These are phyloP conservation scores for Tinamus guttatus DNA, from an alignment of 2,113 vertebrate species.

Conservation along the genomic window DNA sequence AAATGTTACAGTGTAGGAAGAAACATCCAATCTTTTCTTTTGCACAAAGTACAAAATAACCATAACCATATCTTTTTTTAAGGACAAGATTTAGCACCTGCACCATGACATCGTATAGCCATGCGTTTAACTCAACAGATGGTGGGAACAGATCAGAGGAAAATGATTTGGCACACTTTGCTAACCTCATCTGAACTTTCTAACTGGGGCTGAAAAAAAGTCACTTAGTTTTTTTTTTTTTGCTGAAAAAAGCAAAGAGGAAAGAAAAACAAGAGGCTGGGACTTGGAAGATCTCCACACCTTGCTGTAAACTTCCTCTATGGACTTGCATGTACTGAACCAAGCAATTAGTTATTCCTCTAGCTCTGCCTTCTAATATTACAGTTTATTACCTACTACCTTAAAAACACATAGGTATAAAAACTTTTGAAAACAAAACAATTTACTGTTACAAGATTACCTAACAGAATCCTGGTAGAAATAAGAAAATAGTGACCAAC, in stretches of 20 bases:
- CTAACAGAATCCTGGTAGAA: background rate
- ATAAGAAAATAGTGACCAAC: background rate
- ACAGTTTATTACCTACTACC: background rate
- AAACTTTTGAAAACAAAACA: background rate
- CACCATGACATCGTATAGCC: accelerated
- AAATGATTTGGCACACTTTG: accelerated
- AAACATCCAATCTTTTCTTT: background rate
- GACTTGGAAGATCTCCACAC: background rate
- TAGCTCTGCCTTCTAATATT: background rate
- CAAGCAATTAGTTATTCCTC: background rate
- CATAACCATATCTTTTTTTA: background rate
- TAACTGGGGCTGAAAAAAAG: background rate
- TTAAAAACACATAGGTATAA: background rate
- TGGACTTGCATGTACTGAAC: accelerated
- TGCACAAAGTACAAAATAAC: background rate
- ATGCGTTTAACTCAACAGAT: background rate
- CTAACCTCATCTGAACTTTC: background rate
- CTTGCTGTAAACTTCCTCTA: background rate
- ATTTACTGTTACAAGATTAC: background rate
- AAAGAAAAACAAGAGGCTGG: background rate
- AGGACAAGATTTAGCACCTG: background rate
- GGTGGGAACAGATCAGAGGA: background rate
- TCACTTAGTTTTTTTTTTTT: background rate
- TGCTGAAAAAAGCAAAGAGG: background rate
- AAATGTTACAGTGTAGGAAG: background rate